A percentile compares a stretch with the other conserved stretches of the same genome.
Conservation (phyloP, 2,113 vertebrate genomes). For the Lycocorax pyrrhopterus region DNA sequence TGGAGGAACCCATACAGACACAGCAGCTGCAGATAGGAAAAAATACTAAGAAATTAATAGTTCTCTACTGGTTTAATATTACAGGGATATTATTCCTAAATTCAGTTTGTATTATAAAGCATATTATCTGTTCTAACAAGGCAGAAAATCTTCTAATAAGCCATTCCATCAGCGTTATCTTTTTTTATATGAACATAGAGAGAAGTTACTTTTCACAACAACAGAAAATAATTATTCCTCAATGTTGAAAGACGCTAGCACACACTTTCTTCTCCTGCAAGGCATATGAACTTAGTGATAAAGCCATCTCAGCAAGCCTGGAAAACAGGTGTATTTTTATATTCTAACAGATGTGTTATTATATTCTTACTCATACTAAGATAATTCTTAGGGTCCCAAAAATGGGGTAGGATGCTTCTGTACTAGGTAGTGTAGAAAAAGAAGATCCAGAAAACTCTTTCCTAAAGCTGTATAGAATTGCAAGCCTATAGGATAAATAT, state of each 20-base stretch:
- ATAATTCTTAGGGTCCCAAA: neutral
- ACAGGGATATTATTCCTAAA: neutral
- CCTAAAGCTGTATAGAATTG: neutral
- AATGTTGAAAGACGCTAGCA: neutral
- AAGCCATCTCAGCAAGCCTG: neutral
- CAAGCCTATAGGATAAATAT: neutral
- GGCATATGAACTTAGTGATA: neutral
- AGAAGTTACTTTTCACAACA: neutral
- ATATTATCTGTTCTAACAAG: neutral
- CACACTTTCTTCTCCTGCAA: neutral
- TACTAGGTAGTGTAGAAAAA: neutral
- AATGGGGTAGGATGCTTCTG: neutral
- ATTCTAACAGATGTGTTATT: neutral
- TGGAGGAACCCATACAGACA: neutral
- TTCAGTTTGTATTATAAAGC: neutral
- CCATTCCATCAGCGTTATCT: neutral
- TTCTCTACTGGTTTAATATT: neutral
- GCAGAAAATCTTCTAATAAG: neutral
- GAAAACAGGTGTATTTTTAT: neutral
- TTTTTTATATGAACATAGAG: neutral
- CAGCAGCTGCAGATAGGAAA: neutral
- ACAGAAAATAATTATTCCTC: neutral
- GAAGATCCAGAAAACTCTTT: neutral
- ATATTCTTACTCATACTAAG: neutral
- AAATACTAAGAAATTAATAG: neutral